Evolutionary conservation across 1,140 invertebrate species (phyloP).

Genomic region (Anoplolepis gracilipes): DNA sequence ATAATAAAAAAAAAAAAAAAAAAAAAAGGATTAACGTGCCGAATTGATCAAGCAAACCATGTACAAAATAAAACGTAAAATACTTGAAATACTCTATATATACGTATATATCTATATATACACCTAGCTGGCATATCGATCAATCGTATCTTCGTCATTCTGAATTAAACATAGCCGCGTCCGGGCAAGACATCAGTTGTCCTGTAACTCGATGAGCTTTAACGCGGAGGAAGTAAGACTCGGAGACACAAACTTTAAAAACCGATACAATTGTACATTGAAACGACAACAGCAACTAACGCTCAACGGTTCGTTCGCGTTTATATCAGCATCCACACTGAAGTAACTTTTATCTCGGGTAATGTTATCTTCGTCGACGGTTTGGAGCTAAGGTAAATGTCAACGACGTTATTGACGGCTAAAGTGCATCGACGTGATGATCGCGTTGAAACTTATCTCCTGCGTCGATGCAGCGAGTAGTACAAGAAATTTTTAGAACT

Average conservation of each 20-base stretch:
- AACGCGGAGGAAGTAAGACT: conserved; percentile 40
- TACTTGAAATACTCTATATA: background rate
- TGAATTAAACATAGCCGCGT: conserved; percentile 55
- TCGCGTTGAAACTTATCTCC: conserved; percentile 27
- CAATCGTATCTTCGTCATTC: conserved; percentile 48
- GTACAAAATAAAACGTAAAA: background rate
- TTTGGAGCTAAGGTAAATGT: conserved; percentile 31
- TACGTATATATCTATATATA: background rate
- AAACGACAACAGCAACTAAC: conserved; percentile 3
- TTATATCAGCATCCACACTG: background rate
- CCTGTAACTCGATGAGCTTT: conserved; percentile 58
- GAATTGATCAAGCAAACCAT: background rate
- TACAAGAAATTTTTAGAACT: conserved; percentile 14
- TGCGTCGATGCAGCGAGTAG: background rate
- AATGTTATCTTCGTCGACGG: conserved; percentile 14
- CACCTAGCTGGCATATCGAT: conserved; percentile 35
- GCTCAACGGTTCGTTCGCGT: background rate
- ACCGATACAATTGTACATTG: conserved; percentile 26
- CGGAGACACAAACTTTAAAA: conserved; percentile 34
- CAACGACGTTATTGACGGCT: conserved; percentile 44
- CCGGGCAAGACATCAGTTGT: conserved; percentile 14
- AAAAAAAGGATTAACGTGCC: background rate
- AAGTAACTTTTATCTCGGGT: conserved; percentile 27
- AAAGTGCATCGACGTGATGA: conserved; percentile 37
- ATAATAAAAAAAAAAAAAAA: background rate